Evolutionary conservation across 2,888 invertebrate genomes (phyloP).

Genomic region (Diploptera punctata): DNA sequence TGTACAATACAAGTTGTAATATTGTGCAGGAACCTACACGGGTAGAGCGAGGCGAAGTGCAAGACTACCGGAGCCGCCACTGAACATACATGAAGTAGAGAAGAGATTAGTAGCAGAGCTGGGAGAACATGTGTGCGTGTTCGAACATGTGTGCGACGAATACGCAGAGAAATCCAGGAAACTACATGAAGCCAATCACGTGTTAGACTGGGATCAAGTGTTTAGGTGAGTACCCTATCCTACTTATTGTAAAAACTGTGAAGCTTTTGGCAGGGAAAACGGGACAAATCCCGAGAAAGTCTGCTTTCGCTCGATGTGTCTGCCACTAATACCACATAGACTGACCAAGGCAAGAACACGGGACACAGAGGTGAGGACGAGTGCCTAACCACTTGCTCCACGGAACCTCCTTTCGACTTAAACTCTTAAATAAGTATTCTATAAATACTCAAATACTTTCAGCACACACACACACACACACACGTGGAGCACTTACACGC

Average conservation of each 20-base stretch:
- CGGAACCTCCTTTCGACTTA: too few relatives aligned
- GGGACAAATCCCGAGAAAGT: conserved; percentile 2
- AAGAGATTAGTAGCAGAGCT: conserved; percentile 78
- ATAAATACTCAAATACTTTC: too few relatives aligned
- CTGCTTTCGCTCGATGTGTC: too few relatives aligned
- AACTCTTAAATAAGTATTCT: too few relatives aligned
- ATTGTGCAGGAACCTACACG: conserved; percentile 71
- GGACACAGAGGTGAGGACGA: too few relatives aligned
- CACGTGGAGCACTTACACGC: too few relatives aligned
- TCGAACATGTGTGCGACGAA: conserved; percentile 77
- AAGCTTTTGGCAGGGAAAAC: too few relatives aligned
- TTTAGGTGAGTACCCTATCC: conserved; percentile 71
- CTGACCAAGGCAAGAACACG: too few relatives aligned
- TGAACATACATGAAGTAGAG: conserved; percentile 76
- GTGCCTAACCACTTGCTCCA: too few relatives aligned
- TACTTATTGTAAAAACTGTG: neutral
- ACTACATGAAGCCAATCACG: conserved; percentile 52
- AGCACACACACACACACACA: too few relatives aligned
- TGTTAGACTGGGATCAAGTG: conserved; percentile 75
- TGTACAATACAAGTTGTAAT: too few relatives aligned
- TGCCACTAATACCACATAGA: too few relatives aligned
- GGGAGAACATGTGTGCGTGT: conserved; percentile 79
- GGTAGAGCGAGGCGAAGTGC: conserved; percentile 58
- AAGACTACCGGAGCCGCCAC: conserved; percentile 49
- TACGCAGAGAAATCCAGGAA: conserved; percentile 66